Percentiles rank a stretch among this genome's conserved stretches.
These are phyloP conservation scores for Fundulus diaphanus DNA, from an alignment of 2,797 vertebrate species.

Conservation along the genomic window DNA sequence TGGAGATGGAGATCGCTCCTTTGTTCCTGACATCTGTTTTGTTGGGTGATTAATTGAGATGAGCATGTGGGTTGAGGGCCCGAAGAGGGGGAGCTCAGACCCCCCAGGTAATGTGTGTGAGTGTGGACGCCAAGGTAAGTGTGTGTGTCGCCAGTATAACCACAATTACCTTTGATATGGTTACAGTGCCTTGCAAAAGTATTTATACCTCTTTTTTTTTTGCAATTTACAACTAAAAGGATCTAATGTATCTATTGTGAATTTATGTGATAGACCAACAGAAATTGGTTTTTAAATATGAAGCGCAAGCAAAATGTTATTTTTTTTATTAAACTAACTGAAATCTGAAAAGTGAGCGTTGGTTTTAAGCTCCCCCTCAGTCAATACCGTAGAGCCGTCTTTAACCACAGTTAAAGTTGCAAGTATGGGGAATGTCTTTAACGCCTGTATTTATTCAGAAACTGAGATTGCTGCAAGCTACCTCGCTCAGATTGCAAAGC, in stretches of 20 bases:
- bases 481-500: not conserved
- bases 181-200: conserved; percentile 16
- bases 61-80: conserved; percentile 78
- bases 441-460: not conserved
- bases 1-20: conserved; percentile 72
- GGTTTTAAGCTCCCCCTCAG: not conserved
- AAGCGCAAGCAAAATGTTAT: not conserved
- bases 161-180: conserved; percentile 54
- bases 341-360: conserved; percentile 1
- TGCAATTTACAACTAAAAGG: not conserved
- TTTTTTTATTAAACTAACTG: not conserved
- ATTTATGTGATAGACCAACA: not conserved
- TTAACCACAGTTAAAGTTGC: not conserved
- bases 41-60: conserved; percentile 81
- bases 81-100: conserved; percentile 66
- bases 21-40: conserved; percentile 82
- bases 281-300: not conserved
- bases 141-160: conserved; percentile 39
- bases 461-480: not conserved
- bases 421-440: not conserved
- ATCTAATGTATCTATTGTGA: too few relatives aligned
- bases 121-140: conserved; percentile 25
- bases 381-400: not conserved
- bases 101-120: conserved; percentile 70
- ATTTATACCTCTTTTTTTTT: not conserved